These are phyloP conservation scores for Rhopalosiphum maidis DNA, from an alignment of 1,140 invertebrate genomes.

Conservation along the genomic window DNA sequence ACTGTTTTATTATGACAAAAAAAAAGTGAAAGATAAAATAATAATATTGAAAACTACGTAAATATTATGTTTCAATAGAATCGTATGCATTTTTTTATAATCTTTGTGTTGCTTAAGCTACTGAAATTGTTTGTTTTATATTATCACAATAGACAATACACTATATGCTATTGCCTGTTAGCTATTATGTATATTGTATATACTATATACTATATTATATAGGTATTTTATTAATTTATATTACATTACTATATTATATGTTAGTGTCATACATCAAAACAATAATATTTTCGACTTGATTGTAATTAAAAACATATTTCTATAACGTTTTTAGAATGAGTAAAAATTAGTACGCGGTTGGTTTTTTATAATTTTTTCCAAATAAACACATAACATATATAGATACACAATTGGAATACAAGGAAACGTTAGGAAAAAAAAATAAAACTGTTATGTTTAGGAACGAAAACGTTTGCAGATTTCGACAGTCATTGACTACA, in stretches of 20 bases:
- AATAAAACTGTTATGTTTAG: neutral
- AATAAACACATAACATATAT: neutral
- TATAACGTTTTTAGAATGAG: neutral
- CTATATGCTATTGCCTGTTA: neutral
- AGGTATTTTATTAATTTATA: neutral
- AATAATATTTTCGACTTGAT: neutral
- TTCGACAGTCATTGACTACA: neutral
- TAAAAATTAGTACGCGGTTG: neutral
- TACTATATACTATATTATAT: neutral
- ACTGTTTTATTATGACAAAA: neutral
- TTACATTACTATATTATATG: neutral
- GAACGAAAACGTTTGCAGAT: neutral
- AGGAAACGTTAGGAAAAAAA: neutral
- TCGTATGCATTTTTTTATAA: neutral
- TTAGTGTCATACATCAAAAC: neutral
- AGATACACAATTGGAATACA: neutral
- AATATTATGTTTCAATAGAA: neutral
- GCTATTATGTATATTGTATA: too few species aligned
- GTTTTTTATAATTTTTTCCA: neutral
- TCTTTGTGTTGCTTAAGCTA: neutral
- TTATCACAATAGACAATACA: neutral
- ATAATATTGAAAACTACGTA: neutral
- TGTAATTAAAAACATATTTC: neutral
- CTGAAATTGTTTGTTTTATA: neutral
- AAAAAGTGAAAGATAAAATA: conserved; percentile 16